phyloP scores from a whole-genome alignment of 2,888 invertebrate species.

The Calliphora vomitoria region DNA sequence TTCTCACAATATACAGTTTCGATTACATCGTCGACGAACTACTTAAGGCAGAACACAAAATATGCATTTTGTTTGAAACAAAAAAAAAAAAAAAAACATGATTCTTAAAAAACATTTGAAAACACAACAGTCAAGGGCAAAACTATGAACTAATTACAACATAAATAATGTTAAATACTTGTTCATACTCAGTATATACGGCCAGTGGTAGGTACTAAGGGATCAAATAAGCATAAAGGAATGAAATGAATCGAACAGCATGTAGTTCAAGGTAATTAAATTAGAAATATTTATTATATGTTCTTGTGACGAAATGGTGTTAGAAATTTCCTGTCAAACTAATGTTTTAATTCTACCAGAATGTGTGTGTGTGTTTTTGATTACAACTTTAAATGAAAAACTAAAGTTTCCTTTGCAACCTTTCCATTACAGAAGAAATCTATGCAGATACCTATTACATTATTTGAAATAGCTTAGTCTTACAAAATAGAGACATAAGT shows the following conservation, averaged over 20 bases:
- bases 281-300: not conserved
- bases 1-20: not conserved
- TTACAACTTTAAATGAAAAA: too few relatives aligned
- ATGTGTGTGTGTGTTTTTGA: too few relatives aligned
- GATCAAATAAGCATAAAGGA: conserved; percentile 7
- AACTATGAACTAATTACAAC: conserved; percentile 33
- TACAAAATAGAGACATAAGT: too few relatives aligned
- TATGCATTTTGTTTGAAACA: conserved; percentile 17
- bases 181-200: not conserved
- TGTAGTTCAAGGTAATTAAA: conserved; percentile 35
- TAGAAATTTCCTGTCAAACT: too few relatives aligned
- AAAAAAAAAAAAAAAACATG: not conserved
- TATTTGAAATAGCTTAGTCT: too few relatives aligned
- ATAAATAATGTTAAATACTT: conserved; percentile 19
- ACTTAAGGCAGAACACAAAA: conserved; percentile 10
- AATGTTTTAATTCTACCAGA: too few relatives aligned
- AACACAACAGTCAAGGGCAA: conserved; percentile 53
- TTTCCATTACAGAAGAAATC: too few relatives aligned
- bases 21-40: not conserved
- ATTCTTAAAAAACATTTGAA: conserved; percentile 4
- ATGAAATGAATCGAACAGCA: not conserved
- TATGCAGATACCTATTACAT: too few relatives aligned
- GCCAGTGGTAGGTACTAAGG: not conserved
- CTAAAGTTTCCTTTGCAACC: too few relatives aligned
- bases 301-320: too few relatives aligned